phyloP scores from a whole-genome alignment of 2,797 vertebrate species.

The Lutjanus campechanus region DNA sequence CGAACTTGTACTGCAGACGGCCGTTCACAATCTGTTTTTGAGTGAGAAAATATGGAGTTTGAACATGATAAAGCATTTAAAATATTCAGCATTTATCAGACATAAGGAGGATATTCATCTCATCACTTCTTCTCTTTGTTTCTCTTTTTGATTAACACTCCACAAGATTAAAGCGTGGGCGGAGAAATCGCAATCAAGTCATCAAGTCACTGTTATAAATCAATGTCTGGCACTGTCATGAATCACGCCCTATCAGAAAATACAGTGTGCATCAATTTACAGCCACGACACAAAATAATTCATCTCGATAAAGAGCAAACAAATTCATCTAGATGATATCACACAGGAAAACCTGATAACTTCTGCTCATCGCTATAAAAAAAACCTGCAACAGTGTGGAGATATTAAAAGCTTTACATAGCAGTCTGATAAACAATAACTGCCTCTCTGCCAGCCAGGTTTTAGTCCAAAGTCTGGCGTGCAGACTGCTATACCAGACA shows the following conservation, averaged over 20 bases:
- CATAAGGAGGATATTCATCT: conserved; percentile 6
- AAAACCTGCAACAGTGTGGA: conserved; percentile 2
- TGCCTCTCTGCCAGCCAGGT: conserved; percentile 38
- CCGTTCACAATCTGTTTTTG: conserved; percentile 92
- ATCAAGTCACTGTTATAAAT: conserved; percentile 33
- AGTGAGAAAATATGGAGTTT: not conserved
- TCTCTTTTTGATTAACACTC: conserved; percentile 5
- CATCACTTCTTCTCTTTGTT: conserved; percentile 7
- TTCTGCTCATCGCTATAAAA: conserved; percentile 29
- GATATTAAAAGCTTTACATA: conserved; percentile 36
- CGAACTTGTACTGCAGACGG: conserved; percentile 96
- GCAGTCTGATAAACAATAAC: conserved; percentile 41
- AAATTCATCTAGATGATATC: not conserved
- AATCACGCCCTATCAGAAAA: conserved; percentile 19
- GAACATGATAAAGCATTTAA: not conserved
- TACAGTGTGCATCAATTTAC: not conserved
- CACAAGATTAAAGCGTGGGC: conserved; percentile 8
- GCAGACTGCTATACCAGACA: conserved; percentile 59
- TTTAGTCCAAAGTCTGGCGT: conserved; percentile 48
- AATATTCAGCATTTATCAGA: not conserved
- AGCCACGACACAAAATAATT: conserved; percentile 8
- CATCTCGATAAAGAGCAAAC: conserved; percentile 24
- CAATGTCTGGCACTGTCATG: conserved; percentile 18
- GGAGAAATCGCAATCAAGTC: conserved; percentile 13
- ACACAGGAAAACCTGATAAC: conserved; percentile 4